These are phyloP conservation scores for Saccopteryx leptura DNA, from an alignment of 2,113 vertebrate species.

Conservation along the genomic window DNA sequence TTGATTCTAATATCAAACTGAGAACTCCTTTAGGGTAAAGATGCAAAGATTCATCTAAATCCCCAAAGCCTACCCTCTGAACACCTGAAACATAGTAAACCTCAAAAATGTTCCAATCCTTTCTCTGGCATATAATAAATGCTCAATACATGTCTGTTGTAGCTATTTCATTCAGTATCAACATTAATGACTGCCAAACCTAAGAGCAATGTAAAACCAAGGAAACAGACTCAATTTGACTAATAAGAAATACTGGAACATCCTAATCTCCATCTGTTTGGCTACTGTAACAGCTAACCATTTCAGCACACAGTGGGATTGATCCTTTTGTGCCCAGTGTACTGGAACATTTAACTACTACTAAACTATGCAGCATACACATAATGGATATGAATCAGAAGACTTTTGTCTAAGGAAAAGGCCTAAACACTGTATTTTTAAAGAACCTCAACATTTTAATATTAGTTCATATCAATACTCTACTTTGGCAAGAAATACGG, in stretches of 20 bases:
- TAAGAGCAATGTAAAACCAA: conserved; percentile 52
- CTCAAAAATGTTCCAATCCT: not conserved
- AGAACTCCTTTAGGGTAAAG: conserved; percentile 27
- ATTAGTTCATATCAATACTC: not conserved
- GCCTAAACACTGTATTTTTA: not conserved
- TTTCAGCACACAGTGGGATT: not conserved
- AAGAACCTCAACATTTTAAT: conserved; percentile 27
- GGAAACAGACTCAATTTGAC: conserved; percentile 24
- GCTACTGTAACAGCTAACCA: not conserved
- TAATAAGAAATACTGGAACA: conserved; percentile 45
- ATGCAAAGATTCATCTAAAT: not conserved
- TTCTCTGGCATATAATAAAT: not conserved
- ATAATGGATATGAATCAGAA: conserved; percentile 36
- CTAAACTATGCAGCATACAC: conserved; percentile 30
- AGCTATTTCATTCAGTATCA: conserved; percentile 34
- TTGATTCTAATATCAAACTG: not conserved
- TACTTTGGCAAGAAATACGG: not conserved
- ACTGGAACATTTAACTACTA: conserved; percentile 41
- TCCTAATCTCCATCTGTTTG: conserved; percentile 35
- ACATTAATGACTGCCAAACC: conserved; percentile 28
- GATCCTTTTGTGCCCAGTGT: not conserved
- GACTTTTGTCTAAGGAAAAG: not conserved
- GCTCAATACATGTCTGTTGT: not conserved
- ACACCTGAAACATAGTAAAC: not conserved
- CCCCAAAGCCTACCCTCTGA: not conserved